phyloP scores from a whole-genome alignment of 1,140 invertebrate genomes.

The Aphidius gifuensis region DNA sequence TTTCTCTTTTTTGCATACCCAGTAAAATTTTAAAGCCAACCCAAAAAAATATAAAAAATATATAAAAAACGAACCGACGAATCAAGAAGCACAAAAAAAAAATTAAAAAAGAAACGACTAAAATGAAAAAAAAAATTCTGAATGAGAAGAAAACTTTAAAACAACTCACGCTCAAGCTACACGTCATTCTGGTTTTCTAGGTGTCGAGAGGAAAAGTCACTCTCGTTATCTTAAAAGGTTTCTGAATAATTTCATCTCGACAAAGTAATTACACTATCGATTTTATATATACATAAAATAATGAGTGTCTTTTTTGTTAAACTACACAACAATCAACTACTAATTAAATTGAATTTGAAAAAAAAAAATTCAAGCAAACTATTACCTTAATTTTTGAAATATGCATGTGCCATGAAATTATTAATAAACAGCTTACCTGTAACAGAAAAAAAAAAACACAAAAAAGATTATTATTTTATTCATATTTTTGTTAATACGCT shows the following conservation, averaged over 20 bases:
- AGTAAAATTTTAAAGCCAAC: not conserved
- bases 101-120: constrained; percentile 1
- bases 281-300: not conserved
- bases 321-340: not conserved
- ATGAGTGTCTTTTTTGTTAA: not conserved
- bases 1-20: not conserved
- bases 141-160: constrained; percentile 23
- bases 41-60: no score
- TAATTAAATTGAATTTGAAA: not conserved
- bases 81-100: constrained; percentile 11
- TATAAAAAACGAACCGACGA: constrained; percentile 15
- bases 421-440: constrained; percentile 6
- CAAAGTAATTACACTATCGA: constrained; percentile 22
- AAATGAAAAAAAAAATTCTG: constrained; percentile 8
- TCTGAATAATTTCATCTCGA: constrained; percentile 19
- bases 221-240: constrained; percentile 14
- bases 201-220: constrained; percentile 18
- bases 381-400: no score
- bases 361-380: not conserved
- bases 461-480: constrained; percentile 3
- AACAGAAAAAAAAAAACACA: constrained; percentile 10
- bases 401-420: no score
- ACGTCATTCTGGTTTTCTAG: constrained; percentile 20
- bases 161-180: constrained; percentile 27
- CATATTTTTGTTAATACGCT: no score